Percentiles rank a stretch among this genome's conserved stretches.
Conservation (phyloP, 2,888 invertebrate species). For the Schrankia costaestrigalis region DNA sequence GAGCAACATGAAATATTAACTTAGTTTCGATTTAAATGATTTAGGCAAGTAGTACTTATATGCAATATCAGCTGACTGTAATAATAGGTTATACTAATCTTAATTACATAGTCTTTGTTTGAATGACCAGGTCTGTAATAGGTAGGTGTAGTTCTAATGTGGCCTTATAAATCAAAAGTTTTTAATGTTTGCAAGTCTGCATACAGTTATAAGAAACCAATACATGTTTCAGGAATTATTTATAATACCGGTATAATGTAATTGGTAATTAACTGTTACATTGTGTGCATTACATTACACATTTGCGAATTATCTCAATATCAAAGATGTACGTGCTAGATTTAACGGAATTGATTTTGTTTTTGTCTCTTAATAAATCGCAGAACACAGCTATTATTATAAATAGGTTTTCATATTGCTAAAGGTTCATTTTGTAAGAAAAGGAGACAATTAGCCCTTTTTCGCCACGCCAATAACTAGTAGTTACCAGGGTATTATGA, state of each 20-base stretch:
- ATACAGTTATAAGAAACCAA: too few species aligned
- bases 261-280: too few species aligned
- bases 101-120: slow-evolving; percentile 30
- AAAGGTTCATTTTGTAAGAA: background rate
- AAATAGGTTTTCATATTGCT: too few species aligned
- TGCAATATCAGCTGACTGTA: slow-evolving; percentile 31
- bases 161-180: slow-evolving; percentile 29
- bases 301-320: too few species aligned
- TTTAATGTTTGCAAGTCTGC: too few species aligned
- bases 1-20: slow-evolving; percentile 9
- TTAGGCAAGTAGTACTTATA: slow-evolving; percentile 14
- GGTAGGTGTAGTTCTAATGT: slow-evolving; percentile 26
- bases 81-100: slow-evolving; percentile 31
- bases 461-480: slow-evolving; percentile 29
- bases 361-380: too few species aligned
- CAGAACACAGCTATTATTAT: too few species aligned
- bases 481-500: slow-evolving; percentile 55
- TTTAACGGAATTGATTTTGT: too few species aligned
- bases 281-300: too few species aligned
- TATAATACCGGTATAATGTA: too few species aligned
- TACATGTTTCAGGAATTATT: too few species aligned
- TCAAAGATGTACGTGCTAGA: too few species aligned
- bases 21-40: background rate
- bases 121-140: slow-evolving; percentile 29
- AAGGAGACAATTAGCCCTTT: slow-evolving; percentile 12